Evolutionary conservation across 2,113 vertebrate species (phyloP), one percentile per base, ranked within the genome.

Genomic region (Procavia capensis): DNA sequence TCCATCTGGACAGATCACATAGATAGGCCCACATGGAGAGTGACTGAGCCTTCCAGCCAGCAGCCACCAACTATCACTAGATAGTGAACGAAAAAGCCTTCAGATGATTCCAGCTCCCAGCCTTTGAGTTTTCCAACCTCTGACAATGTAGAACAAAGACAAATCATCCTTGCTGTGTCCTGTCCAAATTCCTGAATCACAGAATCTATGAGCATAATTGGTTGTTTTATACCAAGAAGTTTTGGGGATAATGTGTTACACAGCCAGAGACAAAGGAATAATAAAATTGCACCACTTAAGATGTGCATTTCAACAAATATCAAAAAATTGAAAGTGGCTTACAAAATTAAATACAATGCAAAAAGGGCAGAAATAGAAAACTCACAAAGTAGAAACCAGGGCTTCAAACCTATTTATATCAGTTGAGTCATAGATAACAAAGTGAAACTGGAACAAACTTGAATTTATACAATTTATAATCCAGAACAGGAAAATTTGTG

Each of bases 261-360:
- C 9, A 68, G 88, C 41, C 64, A 70, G 39, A 72, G n/a, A 8
- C 79, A 78, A 14, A 85, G 54, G 2, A 76, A 86, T 39, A 87
- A 66, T 66, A 83, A 78, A 90, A 85, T 17, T 80, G 6, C 31
- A 57, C 61, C 5, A 79, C 29, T 85, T 86, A 80, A 90, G n/a
- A 85, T 75, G 6, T 78, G 14, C 29, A 74, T 93, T 88, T 59
- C 87, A 91, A 91, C 79, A 66, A 93, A 88, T 93, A 66, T 85
- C 0, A 81, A 68, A 94, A 90, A 83, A 34, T 89, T 85, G 85
- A 45, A 91, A 59, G 25, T 88, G 59, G 16, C n/a, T 96, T 88
- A 88, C 6, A 66, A 96, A 93, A 74, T 86, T 94, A 91, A 88
- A 93, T n/a, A 81, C 59, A 86, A 82, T 34, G 6, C 75, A 94